Evolutionary conservation across 2,888 invertebrate species (phyloP).

Genomic region (Parnassius apollo): DNA sequence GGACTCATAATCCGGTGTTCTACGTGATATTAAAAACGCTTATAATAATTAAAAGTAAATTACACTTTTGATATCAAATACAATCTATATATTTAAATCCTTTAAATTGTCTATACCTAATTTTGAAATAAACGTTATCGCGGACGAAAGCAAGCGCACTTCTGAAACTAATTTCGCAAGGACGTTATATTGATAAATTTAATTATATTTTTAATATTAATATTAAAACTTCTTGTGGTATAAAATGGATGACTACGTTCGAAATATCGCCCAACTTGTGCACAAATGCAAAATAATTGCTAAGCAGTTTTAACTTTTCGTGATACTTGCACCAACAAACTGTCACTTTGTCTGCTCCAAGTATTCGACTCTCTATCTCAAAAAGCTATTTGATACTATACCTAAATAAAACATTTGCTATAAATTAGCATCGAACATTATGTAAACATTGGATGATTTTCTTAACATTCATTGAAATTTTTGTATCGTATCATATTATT

Average conservation of each 20-base stretch:
- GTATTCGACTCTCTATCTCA: conserved; percentile 52
- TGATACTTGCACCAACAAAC: conserved; percentile 37
- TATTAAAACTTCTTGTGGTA: too few species aligned
- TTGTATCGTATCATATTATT: too few species aligned
- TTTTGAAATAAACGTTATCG: conserved; percentile 1
- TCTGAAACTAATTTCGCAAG: conserved; percentile 31
- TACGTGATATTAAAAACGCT: too few species aligned
- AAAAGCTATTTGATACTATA: conserved; percentile 31
- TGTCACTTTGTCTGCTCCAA: conserved; percentile 58
- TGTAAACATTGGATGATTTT: neutral
- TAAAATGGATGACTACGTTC: too few species aligned
- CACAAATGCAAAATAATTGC: conserved; percentile 51
- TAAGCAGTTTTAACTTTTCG: conserved; percentile 63
- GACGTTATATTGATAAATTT: too few species aligned
- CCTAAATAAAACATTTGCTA: conserved; percentile 11
- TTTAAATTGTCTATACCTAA: conserved; percentile 6
- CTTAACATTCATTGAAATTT: too few species aligned
- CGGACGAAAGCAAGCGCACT: conserved; percentile 9
- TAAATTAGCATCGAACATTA: neutral
- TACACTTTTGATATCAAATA: too few species aligned
- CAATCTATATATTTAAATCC: conserved; percentile 3
- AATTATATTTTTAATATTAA: too few species aligned
- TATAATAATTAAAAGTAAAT: too few species aligned
- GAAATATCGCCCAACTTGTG: conserved; percentile 17
- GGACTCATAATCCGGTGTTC: too few species aligned